Percentiles rank a stretch among this genome's conserved stretches.
Conservation (phyloP, 2,888 invertebrate genomes). For the Disparrhopalites patrizii region DNA sequence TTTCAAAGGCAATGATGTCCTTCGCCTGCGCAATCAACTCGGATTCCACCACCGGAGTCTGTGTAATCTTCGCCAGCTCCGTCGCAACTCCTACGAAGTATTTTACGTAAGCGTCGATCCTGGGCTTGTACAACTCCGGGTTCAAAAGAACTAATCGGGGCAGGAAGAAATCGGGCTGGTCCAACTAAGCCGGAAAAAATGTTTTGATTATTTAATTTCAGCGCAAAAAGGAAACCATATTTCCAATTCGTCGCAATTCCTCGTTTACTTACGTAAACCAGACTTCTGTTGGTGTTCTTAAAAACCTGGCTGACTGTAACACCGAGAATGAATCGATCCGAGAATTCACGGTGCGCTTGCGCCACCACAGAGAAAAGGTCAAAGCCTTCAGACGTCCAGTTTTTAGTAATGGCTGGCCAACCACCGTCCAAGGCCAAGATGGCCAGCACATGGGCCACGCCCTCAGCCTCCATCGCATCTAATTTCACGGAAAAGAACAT, state of each 20-base stretch:
- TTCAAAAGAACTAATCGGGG: conserved; percentile 8
- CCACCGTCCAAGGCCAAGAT: conserved; percentile 23
- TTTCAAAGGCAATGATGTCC: conserved; percentile 39
- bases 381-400: conserved; percentile 10
- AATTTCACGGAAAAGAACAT: background rate
- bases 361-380: conserved; percentile 29
- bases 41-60: conserved; percentile 9
- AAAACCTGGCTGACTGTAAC: conserved; percentile 35
- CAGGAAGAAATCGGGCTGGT: conserved; percentile 23
- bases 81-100: conserved; percentile 34
- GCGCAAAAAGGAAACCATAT: no score
- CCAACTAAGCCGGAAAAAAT: no score
- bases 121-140: background rate
- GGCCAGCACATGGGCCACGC: conserved; percentile 25
- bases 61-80: conserved; percentile 21
- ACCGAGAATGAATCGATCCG: conserved; percentile 25
- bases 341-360: conserved; percentile 27
- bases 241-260: no score
- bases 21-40: conserved; percentile 25
- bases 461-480: conserved; percentile 12
- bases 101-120: conserved; percentile 33
- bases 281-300: conserved; percentile 33
- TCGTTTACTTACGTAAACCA: conserved; percentile 35
- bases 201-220: no score
- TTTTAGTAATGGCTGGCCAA: conserved; percentile 24